Base-by-base conservation (phyloP, 2,888 invertebrate species). In the Ophion costatus region DNA sequence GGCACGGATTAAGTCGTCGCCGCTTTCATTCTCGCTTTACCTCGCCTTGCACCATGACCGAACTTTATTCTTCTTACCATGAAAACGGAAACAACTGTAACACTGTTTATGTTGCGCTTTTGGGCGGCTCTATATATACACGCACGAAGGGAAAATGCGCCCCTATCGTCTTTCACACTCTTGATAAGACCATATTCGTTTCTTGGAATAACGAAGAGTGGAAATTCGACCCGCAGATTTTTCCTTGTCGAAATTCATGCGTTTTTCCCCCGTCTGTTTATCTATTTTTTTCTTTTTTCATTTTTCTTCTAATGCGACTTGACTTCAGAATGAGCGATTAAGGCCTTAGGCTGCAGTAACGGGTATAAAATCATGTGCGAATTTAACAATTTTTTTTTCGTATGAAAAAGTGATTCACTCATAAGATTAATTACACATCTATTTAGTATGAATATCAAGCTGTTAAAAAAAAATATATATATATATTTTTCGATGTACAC, bases 141-240 rank as follows among this genome's bases (percentile, higher is more conserved):
- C n/a, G n/a, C 59, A 14, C 51, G 24, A 11, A 57, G 29, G 61
- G 22, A 74, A 64, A 74, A 61, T 29, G 63, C 11, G 77, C 67
- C 80, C 77, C 77, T 81, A 81, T 84, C 84, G 66, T 67, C 61
- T 81, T 84, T 77, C 81, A 77, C 38, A 9, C 42, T 63, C 77
- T 64, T 29, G 20, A 7, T 51, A 73, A 51, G 29, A 3, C 57
- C 59, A 70, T 70, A 70, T 70, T 45, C 77, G 42, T 82, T 70
- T 77, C 69, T 29, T 29, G 57, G 71, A 71, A 75, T 45, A 22
- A 22, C 22, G 5, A 10, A 29, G 45, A 70, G 61, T 63, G 51
- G 78, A 70, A 79, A 79, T 33, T 51, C 22, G 61, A 79, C 45
- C 11, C 63, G 9, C 10, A 61, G 20, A 17, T 63, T 78, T 78